Conservation (phyloP, 92 coral and sea anemone genomes). For the Siderastrea radians region DNA sequence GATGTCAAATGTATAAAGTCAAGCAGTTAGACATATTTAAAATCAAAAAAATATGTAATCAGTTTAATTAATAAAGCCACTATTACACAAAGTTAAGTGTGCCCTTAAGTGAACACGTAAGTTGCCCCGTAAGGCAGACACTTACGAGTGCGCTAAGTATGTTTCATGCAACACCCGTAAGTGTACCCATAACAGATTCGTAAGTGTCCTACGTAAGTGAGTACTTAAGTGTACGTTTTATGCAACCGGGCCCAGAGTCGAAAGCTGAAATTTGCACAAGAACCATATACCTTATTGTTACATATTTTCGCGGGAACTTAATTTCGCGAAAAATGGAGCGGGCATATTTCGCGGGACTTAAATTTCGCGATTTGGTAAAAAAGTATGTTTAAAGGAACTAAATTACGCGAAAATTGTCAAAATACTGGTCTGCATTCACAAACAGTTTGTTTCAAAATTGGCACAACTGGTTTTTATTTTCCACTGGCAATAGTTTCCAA, state of each 20-base stretch:
- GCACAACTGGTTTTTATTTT: not conserved
- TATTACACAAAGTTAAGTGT: not conserved
- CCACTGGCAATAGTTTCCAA: not conserved
- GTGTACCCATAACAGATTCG: constrained; percentile 1
- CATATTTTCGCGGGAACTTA: too few species aligned
- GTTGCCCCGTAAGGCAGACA: not conserved
- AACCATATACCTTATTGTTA: too few species aligned
- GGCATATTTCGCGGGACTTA: not conserved
- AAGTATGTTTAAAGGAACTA: not conserved
- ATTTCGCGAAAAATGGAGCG: not conserved
- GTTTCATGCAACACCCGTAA: not conserved
- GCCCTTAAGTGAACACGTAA: not conserved
- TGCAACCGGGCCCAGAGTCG: too few species aligned
- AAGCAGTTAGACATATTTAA: too few species aligned
- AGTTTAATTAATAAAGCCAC: not conserved
- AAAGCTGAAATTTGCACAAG: too few species aligned
- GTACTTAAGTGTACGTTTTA: too few species aligned
- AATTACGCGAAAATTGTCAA: not conserved
- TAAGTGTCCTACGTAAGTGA: too few species aligned
- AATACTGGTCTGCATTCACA: not conserved
- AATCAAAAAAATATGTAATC: too few species aligned
- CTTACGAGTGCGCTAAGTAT: not conserved
- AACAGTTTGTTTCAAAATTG: not conserved
- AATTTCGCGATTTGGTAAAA: not conserved
- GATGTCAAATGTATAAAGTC: too few species aligned